phyloP scores from a whole-genome alignment of 1,140 invertebrate genomes.

The Tetramorium parvispinum region DNA sequence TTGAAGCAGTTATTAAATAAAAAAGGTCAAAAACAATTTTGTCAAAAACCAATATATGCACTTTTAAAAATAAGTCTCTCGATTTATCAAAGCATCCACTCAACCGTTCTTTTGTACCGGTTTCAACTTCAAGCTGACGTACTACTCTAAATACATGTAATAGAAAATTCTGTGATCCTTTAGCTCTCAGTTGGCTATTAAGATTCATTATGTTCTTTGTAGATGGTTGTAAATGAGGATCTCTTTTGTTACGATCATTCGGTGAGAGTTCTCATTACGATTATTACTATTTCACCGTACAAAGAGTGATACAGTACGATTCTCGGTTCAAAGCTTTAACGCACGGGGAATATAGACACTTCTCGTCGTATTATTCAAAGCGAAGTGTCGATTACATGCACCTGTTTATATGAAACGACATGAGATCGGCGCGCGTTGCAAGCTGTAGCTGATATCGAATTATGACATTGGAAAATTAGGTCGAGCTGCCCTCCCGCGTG shows the following conservation, averaged over 20 bases:
- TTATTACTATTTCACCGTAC: slow-evolving; percentile 16
- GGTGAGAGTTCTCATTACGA: slow-evolving; percentile 13
- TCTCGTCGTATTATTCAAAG: slow-evolving; percentile 26
- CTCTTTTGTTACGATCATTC: background rate
- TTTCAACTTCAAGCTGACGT: slow-evolving; percentile 1
- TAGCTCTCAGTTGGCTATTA: background rate
- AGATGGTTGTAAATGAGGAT: background rate
- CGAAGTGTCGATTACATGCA: slow-evolving; percentile 14
- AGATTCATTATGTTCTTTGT: slow-evolving; percentile 22
- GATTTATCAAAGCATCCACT: background rate
- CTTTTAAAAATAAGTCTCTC: background rate
- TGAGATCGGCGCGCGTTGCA: slow-evolving; percentile 17
- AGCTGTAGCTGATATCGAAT: slow-evolving; percentile 61
- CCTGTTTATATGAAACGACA: background rate
- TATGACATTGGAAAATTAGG: slow-evolving; percentile 76
- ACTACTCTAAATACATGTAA: background rate
- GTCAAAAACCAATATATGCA: background rate
- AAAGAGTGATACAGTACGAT: background rate
- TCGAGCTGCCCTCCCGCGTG: slow-evolving; percentile 44
- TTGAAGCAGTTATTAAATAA: background rate
- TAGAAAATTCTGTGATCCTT: background rate
- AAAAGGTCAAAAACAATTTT: background rate
- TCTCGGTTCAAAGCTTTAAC: background rate
- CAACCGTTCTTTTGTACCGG: background rate
- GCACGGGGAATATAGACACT: background rate